Conservation (phyloP, 1,140 invertebrate genomes). For the Sycophila sp. region DNA sequence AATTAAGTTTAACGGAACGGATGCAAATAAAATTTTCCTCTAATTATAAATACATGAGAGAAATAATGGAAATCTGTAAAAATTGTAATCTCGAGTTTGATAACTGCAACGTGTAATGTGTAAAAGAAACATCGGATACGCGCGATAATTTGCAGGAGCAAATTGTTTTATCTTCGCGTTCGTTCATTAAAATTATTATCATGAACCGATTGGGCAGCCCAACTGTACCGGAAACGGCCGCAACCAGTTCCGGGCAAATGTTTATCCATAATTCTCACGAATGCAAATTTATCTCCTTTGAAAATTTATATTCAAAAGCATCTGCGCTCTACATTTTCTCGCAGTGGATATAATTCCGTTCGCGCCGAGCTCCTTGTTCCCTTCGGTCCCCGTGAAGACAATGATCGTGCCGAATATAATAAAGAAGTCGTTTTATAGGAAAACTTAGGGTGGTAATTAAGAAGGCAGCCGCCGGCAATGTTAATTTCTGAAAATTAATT, state of each 20-base stretch:
- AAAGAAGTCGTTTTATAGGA: slow-evolving; percentile 31
- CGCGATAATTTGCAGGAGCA: slow-evolving; percentile 12
- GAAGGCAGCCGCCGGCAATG: slow-evolving; percentile 36
- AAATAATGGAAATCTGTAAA: too few relatives aligned
- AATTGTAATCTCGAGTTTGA: too few relatives aligned
- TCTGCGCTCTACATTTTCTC: not conserved
- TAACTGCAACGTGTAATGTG: too few relatives aligned
- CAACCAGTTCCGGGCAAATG: slow-evolving; percentile 51
- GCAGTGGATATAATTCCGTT: not conserved
- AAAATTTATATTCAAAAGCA: not conserved
- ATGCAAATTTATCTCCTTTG: not conserved
- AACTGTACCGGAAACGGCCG: slow-evolving; percentile 50
- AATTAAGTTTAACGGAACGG: too few relatives aligned
- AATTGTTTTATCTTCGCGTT: slow-evolving; percentile 20
- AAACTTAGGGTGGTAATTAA: slow-evolving; percentile 52
- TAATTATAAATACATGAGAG: too few relatives aligned
- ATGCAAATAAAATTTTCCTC: too few relatives aligned
- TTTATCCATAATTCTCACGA: slow-evolving; percentile 45
- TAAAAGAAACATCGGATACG: not conserved
- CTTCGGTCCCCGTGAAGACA: not conserved
- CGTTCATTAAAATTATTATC: slow-evolving; percentile 42
- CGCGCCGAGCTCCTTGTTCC: not conserved
- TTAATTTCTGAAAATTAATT: slow-evolving; percentile 62
- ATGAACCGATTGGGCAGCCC: slow-evolving; percentile 39
- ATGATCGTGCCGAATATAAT: not conserved